Base-by-base conservation (phyloP, 2,888 invertebrate species). In the Mythimna lalbum region DNA sequence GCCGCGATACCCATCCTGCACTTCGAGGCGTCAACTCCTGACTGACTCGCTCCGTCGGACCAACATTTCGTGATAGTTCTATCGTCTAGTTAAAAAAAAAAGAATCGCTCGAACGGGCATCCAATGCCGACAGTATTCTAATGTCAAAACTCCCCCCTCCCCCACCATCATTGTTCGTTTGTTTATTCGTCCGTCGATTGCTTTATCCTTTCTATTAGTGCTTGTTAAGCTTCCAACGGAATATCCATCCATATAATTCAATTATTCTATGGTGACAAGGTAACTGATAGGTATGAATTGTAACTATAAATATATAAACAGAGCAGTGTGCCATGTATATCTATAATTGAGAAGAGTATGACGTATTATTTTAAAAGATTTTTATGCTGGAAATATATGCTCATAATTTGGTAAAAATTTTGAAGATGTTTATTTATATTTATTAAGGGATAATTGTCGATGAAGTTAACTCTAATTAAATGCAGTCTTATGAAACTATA, bases 221-320 rank as follows among this genome's bases (percentile, higher is more conserved):
- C 95, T 94, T 95, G 83, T 90, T 93, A 94, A 95, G 95, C 95
- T 95, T 94, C 91, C 89, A 91, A 94, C 90, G 89, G 92, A 91
- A 92, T 94, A 94, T 96, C 96, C 95, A 95, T 95, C 95, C 95
- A 95, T 94, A 90, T 92, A 93, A 95, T 93, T 95, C 95, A 95
- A 96, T 96, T 96, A 95, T 93, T 93, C 93, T 94, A 95, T 95
- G 95, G 95, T 93, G 93, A 95, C 95, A 95, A 95, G 95, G 96
- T 95, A 94, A 92, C 92, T 91, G 93, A 89, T 93, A 94, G 91
- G 91, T 93, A 92, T 91, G 90, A 91, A 83, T 81, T 85, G 78
- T 89, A 88, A 91, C 88, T 92, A 90, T 91, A 93, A 90, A 90
- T 92, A 93, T 91, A 90, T 84, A 87, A 93, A 94, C 93, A 92